These are phyloP conservation scores for Tryphoninae sp. DNA, from an alignment of 2,888 invertebrate genomes.

Conservation along the genomic window DNA sequence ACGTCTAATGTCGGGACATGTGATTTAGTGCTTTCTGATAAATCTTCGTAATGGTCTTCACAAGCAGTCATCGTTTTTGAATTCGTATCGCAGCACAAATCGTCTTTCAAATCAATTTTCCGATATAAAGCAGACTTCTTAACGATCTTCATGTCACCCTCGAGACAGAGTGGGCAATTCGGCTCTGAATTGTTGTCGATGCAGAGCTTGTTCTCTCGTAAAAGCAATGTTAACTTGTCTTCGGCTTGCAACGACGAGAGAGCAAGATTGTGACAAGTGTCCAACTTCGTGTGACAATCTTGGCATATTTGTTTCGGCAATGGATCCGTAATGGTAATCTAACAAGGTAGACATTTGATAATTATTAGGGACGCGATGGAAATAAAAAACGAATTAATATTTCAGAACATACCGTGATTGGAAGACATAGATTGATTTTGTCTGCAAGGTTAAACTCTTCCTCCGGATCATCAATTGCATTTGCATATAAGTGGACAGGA, in stretches of 20 bases:
- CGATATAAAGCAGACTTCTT: slow-evolving; percentile 62
- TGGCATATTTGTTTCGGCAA: slow-evolving; percentile 64
- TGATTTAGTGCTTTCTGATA: neutral
- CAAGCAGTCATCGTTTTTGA: neutral
- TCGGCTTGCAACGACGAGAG: slow-evolving; percentile 57
- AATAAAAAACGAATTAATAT: neutral
- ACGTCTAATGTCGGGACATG: neutral
- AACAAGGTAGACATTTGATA: neutral
- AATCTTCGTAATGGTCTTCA: neutral
- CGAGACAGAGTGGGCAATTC: slow-evolving; percentile 60
- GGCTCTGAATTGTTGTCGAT: slow-evolving; percentile 14
- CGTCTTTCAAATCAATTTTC: slow-evolving; percentile 46
- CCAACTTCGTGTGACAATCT: slow-evolving; percentile 55
- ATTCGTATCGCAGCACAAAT: neutral
- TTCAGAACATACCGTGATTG: slow-evolving; percentile 57
- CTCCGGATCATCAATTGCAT: slow-evolving; percentile 1
- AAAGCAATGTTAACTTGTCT: slow-evolving; percentile 55
- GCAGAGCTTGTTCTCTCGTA: slow-evolving; percentile 48
- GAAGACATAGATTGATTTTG: slow-evolving; percentile 65
- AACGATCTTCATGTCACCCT: slow-evolving; percentile 53
- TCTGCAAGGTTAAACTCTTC: slow-evolving; percentile 59
- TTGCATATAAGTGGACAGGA: slow-evolving; percentile 57
- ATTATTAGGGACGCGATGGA: neutral
- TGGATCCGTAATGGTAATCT: slow-evolving; percentile 63
- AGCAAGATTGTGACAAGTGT: slow-evolving; percentile 60